Conservation (phyloP, 2,113 vertebrate genomes). For the Channa argus region DNA sequence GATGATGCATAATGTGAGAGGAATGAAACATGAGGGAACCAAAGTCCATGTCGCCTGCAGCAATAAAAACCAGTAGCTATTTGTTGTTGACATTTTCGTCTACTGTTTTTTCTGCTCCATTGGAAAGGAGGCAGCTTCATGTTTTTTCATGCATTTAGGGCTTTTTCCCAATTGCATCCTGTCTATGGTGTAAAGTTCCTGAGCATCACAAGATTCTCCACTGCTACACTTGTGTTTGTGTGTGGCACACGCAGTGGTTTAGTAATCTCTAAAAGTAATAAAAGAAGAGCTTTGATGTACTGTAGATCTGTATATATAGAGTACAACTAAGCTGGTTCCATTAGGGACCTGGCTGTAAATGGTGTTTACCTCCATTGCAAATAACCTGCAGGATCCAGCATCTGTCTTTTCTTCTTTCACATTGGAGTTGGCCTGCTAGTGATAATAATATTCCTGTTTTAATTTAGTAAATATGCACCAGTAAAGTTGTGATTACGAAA, state of each 20-base stretch:
- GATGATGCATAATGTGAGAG: constrained; percentile 72
- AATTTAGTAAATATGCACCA: too few relatives aligned
- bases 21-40: constrained; percentile 68
- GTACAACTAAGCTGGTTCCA: constrained; percentile 45
- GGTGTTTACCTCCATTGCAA: constrained; percentile 47
- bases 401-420: constrained; percentile 15
- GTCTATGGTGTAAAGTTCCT: constrained; percentile 51
- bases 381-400: constrained; percentile 48
- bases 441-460: constrained; percentile 11
- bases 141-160: constrained; percentile 66
- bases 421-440: background rate
- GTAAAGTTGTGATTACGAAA: constrained; percentile 34
- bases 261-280: constrained; percentile 29
- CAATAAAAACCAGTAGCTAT: constrained; percentile 76
- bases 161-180: constrained; percentile 41
- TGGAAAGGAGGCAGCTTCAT: constrained; percentile 62
- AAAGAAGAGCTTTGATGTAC: constrained; percentile 65
- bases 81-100: constrained; percentile 80
- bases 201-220: constrained; percentile 60
- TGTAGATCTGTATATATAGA: constrained; percentile 47
- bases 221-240: constrained; percentile 43
- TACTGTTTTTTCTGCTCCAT: constrained; percentile 72
- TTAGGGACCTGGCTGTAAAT: constrained; percentile 46
- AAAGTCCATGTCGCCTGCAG: constrained; percentile 72
- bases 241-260: constrained; percentile 10